Evolutionary conservation across 2,113 vertebrate species (phyloP), one percentile per base, ranked within the genome.

Genomic region (Psettodes erumei): DNA sequence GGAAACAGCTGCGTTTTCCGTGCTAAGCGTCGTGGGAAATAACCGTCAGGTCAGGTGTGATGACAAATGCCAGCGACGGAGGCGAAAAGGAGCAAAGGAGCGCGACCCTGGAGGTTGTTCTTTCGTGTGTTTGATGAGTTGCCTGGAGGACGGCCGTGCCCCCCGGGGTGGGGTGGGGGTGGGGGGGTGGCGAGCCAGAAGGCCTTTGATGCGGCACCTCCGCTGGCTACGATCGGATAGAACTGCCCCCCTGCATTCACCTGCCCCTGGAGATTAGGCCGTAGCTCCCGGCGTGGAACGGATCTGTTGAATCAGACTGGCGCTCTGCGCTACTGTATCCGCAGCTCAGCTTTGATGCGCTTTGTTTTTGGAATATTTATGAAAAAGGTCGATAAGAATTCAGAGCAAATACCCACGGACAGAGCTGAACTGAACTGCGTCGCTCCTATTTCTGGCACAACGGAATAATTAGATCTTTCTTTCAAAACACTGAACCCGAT

Each of bases 191-290:
- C 62, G 59, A 80, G 82, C 85, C 79, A 82, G 83, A 79, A 77
- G 85, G 81, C 69, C 84, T 92, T 90, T 92, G 88, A 92, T 90
- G 87, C 86, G 72, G 73, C 81, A 64, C 83, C 82, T 81, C 65
- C 43, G 35, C 63, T 67, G 66, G 68, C 79, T 85, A 79, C 83
- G 89, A 89, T 85, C 40, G 42, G 66, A 58, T 86, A 85, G 85
- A 86, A 79, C 71, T 59, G 75, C 58, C 68, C 73, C 71, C 27
- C 43, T 71, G 81, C 73, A 65, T 79, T 84, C 83, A 87, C 62
- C 84, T 67, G 56, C 38, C 45, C 42, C 64, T 64, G 51, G 56
- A 74, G 63, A 62, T 54, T 58, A 79, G 61, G 42, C 59, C 54
- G 6, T 23, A 38, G 48, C 47, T 70, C 63, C 59, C 62, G 64